These are phyloP conservation scores for Cyanistes caeruleus DNA, from an alignment of 2,113 vertebrate species.

Conservation along the genomic window DNA sequence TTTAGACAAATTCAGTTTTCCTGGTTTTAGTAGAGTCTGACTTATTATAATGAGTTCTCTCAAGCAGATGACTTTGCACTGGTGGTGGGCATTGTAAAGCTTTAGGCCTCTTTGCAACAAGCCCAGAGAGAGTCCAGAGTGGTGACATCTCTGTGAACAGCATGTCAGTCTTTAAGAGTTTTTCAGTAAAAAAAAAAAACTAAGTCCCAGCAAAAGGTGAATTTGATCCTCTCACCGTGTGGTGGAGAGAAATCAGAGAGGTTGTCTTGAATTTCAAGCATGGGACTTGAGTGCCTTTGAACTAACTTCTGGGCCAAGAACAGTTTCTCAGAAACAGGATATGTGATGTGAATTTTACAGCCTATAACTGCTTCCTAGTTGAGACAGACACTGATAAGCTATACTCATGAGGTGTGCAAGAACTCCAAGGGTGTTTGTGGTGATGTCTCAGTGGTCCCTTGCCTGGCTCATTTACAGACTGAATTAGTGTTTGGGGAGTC, in stretches of 20 bases:
- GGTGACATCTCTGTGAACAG: neutral
- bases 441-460: neutral
- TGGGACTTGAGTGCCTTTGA: neutral
- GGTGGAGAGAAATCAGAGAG: neutral
- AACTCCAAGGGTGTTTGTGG: neutral
- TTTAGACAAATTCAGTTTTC: neutral
- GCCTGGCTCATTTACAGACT: neutral
- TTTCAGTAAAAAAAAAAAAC: neutral
- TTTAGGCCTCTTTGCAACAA: neutral
- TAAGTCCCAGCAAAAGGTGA: neutral
- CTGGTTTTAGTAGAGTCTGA: neutral
- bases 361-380: slow-evolving; percentile 30
- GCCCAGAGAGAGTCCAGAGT: neutral
- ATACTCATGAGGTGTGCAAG: neutral
- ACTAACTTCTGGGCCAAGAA: slow-evolving; percentile 36
- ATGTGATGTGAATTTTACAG: slow-evolving; percentile 32
- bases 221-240: neutral
- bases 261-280: slow-evolving; percentile 20
- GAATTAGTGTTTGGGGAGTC: neutral
- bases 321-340: slow-evolving; percentile 36
- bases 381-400: slow-evolving; percentile 19
- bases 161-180: neutral
- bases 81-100: neutral
- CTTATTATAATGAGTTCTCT: neutral
- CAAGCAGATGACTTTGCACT: neutral